Evolutionary conservation across 1,140 invertebrate genomes (phyloP), one percentile per base, ranked within the genome.

Genomic region (Tetraneura akinire): DNA sequence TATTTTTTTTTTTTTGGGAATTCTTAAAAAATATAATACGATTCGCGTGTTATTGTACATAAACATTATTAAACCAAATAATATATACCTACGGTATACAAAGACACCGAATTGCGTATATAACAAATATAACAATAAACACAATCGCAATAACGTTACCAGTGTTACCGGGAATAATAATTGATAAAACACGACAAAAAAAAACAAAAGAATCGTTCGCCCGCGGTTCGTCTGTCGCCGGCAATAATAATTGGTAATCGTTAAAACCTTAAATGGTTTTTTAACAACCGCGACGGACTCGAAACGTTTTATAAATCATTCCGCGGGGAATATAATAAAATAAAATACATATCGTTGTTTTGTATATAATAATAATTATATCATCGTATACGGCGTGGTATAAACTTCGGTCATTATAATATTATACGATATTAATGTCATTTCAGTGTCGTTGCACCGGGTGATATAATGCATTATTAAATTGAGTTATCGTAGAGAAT

Each of bases 271-370:
- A 60, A 60, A 60, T 60, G 26, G 32, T 37, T 21, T 45, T 45
- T 68, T 23, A 26, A 47, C 32, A 47, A 47, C 37, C 42, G 21
- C 10, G 9, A 23, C n/a, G 37, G 3, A 45, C 13, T 68, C 21
- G 11, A 45, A 68, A 68, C 21, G 42, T 68, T 47, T 68, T 47
- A 68, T 68, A 68, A 45, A 68, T 47, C 47, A 68, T 68, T 47
- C 66, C 23, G 11, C 42, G 14, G 42, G 64, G 66, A 26, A 68
- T 57, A 53, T 51, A 51, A 3, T 16, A 62, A 32, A 32, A 32
- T 62, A 62, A 8, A 37, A 8, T 37, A 37, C 32, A 37, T 3
- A 68, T 68, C 66, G 37, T 45, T 8, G 5, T 68, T 23, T 47
- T n/a, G n/a, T n/a, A n/a, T n/a, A n/a, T n/a, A n/a, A n/a, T n/a